A percentile compares a stretch with the other conserved stretches of the same genome.
phyloP scores from a whole-genome alignment of 1,140 invertebrate species.

The Ganaspis sp. region DNA sequence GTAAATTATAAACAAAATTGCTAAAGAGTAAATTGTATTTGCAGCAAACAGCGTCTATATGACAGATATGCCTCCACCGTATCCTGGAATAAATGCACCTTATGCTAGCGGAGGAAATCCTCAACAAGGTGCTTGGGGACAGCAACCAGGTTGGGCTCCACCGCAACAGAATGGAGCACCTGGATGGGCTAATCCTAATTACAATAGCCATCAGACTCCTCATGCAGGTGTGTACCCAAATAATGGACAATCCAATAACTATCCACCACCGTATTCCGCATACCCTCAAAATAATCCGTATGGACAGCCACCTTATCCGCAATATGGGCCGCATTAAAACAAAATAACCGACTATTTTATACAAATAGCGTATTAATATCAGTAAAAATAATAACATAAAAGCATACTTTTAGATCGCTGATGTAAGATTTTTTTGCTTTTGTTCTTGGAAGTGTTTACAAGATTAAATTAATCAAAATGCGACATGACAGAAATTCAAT shows the following conservation, averaged over 20 bases:
- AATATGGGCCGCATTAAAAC: slow-evolving; percentile 19
- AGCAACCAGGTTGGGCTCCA: slow-evolving; percentile 49
- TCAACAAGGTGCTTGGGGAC: slow-evolving; percentile 58
- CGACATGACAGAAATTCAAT: too few relatives aligned
- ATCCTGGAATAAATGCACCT: slow-evolving; percentile 87
- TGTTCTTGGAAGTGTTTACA: too few relatives aligned
- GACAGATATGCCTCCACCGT: slow-evolving; percentile 95
- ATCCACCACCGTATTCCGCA: slow-evolving; percentile 66
- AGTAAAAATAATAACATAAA: neutral
- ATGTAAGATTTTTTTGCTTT: too few relatives aligned
- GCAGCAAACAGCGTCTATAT: slow-evolving; percentile 92
- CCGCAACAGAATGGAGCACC: slow-evolving; percentile 65
- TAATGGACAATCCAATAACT: slow-evolving; percentile 66
- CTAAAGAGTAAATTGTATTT: slow-evolving; percentile 38
- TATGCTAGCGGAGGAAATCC: slow-evolving; percentile 66
- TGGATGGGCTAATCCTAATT: slow-evolving; percentile 71
- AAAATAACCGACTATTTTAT: neutral
- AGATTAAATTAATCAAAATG: too few relatives aligned
- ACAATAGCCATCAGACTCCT: slow-evolving; percentile 71
- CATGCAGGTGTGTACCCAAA: slow-evolving; percentile 74
- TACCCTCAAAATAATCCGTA: slow-evolving; percentile 47
- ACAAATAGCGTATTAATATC: neutral
- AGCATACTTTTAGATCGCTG: neutral
- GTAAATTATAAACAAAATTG: too few relatives aligned
- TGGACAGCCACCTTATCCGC: slow-evolving; percentile 37